phyloP scores from a whole-genome alignment of 2,888 invertebrate species.

The Eristalis pertinax region DNA sequence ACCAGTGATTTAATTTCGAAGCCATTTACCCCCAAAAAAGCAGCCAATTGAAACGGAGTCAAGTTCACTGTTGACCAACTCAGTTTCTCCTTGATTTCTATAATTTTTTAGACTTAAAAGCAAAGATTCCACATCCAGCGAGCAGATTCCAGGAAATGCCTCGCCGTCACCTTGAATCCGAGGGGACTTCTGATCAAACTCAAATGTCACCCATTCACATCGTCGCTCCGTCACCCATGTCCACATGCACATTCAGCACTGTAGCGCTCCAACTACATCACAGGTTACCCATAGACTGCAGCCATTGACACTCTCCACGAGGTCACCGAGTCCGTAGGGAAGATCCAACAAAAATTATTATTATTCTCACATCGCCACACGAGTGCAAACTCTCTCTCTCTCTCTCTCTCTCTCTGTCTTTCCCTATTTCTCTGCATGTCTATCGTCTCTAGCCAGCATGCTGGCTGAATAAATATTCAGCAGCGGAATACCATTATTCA shows the following conservation, averaged over 20 bases:
- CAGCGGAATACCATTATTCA: conserved; percentile 34
- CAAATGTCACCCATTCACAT: background rate
- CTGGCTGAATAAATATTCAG: conserved; percentile 46
- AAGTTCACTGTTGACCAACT: too few species aligned
- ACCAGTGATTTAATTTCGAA: too few species aligned
- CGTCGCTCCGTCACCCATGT: background rate
- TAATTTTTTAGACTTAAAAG: too few species aligned
- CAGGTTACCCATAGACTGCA: background rate
- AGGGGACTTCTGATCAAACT: background rate
- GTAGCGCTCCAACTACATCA: background rate
- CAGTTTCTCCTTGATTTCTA: too few species aligned
- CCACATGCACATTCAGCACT: background rate
- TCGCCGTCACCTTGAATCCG: too few species aligned
- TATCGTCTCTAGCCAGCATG: conserved; percentile 3
- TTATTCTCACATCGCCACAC: conserved; percentile 20
- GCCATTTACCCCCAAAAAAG: too few species aligned
- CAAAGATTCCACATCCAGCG: too few species aligned
- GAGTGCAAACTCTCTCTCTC: background rate
- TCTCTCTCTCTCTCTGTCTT: background rate
- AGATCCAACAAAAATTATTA: conserved; percentile 13
- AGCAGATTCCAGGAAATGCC: too few species aligned
- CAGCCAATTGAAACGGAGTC: too few species aligned
- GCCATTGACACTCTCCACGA: conserved; percentile 25
- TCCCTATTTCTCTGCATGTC: background rate
- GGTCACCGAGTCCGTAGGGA: conserved; percentile 9